These are phyloP conservation scores for Crotalus horridus DNA, from an alignment of 2,113 vertebrate species.

Conservation along the genomic window DNA sequence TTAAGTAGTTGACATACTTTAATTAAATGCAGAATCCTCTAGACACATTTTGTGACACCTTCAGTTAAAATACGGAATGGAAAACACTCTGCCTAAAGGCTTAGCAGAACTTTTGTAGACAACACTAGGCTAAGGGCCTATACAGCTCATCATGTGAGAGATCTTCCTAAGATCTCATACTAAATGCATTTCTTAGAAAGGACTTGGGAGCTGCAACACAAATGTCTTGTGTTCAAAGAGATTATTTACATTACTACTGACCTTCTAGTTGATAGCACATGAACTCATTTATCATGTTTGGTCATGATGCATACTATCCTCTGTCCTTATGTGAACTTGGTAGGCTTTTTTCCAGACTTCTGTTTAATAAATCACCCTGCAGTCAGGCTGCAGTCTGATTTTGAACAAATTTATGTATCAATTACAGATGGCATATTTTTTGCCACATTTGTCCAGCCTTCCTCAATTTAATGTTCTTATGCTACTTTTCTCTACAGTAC, in stretches of 20 bases:
- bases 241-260: constrained; percentile 59
- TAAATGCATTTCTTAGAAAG: constrained; percentile 60
- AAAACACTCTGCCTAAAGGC: background rate
- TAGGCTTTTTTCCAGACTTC: constrained; percentile 49
- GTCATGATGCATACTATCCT: constrained; percentile 36
- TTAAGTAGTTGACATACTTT: background rate
- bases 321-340: constrained; percentile 71
- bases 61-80: background rate
- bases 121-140: background rate
- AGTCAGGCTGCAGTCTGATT: constrained; percentile 20
- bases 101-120: background rate
- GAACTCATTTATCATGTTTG: constrained; percentile 63
- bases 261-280: constrained; percentile 73
- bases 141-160: constrained; percentile 15
- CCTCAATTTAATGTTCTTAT: background rate
- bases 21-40: background rate
- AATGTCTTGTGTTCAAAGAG: constrained; percentile 38
- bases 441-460: background rate
- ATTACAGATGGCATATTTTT: background rate
- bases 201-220: constrained; percentile 64
- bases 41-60: background rate
- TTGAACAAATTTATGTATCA: constrained; percentile 25
- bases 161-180: constrained; percentile 30
- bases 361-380: constrained; percentile 34
- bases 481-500: background rate